phyloP scores from a whole-genome alignment of 23 tunicate genomes.

The Ciona savignyi region DNA sequence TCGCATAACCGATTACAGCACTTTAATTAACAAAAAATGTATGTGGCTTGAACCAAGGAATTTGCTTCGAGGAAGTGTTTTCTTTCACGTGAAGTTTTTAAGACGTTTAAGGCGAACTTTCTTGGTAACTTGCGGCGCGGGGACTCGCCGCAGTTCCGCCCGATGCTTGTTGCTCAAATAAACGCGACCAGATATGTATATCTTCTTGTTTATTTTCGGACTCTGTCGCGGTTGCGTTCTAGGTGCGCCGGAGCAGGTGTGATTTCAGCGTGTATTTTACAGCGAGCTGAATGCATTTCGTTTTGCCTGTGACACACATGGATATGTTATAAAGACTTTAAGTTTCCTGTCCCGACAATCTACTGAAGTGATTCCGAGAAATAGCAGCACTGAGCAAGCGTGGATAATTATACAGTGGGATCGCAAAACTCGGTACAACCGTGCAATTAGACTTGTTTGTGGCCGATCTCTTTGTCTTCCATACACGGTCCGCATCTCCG shows the following conservation, averaged over 20 bases:
- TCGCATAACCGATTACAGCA: too few species aligned
- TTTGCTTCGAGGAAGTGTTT: neutral
- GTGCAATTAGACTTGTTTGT: neutral
- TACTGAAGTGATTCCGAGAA: neutral
- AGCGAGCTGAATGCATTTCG: too few species aligned
- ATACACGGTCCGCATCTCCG: too few species aligned
- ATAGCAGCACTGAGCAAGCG: neutral
- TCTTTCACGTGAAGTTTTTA: neutral
- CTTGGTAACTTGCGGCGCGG: too few species aligned
- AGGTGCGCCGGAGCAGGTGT: too few species aligned
- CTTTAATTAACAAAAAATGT: too few species aligned
- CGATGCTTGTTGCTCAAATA: neutral
- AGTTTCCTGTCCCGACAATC: neutral
- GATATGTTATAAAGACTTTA: too few species aligned
- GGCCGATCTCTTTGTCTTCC: neutral
- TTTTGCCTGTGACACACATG: too few species aligned
- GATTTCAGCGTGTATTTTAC: too few species aligned
- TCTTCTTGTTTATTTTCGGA: neutral
- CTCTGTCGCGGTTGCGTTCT: too few species aligned
- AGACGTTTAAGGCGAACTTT: neutral
- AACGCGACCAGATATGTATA: neutral
- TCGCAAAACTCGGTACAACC: neutral
- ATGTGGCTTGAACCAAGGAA: too few species aligned
- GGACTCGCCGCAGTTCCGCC: neutral
- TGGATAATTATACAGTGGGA: neutral